Evolutionary conservation across 2,113 vertebrate species (phyloP), one percentile per base, ranked within the genome.

Genomic region (Willisornis vidua): DNA sequence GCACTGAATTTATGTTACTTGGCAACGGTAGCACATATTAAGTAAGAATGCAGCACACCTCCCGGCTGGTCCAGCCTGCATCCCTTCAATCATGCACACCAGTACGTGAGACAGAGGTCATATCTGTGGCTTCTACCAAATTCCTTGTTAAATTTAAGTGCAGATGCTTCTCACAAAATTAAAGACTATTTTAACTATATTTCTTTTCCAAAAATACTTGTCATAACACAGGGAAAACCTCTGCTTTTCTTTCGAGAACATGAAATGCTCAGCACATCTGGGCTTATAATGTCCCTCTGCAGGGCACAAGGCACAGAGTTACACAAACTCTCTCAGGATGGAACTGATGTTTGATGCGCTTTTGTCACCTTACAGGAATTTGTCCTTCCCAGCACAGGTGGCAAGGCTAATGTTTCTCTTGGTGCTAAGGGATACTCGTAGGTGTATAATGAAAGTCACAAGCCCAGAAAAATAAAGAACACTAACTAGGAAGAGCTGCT

Each of bases 1-100:
- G 80, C 63, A 57, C 76, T 77, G 72, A 54, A 86, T 95, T 96
- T 86, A 91, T 87, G 90, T 94, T 86, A 54, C 79, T 93, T 93
- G 88, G 85, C 85, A 93, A 77, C 4, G 0, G 54, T 73, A 85
- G 25, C 33, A 25, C 19, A 19, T 51, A 62, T 86, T 94, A 66
- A 80, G 58, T 73, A 66, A 48, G 58, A 77, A 43, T 31, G 31
- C 63, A 80, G 46, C 37, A 62, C 31, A 41, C 41, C 71, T 86
- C 72, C 72, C 6, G 1, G 41, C 63, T 90, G 72, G 54, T 89
- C 72, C 93, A 88, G 54, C 48, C 74, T 75, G 39, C 29, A 55
- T 70, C 75, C 54, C 45, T 77, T 96, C 77, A 65, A 31, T 92
- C 72, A 86, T 2, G 3, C 54, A 66, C 46, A 52, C 11, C 16